These are phyloP conservation scores for Chlamydotis undulata DNA, from an alignment of 2,113 vertebrate genomes.

Conservation along the genomic window DNA sequence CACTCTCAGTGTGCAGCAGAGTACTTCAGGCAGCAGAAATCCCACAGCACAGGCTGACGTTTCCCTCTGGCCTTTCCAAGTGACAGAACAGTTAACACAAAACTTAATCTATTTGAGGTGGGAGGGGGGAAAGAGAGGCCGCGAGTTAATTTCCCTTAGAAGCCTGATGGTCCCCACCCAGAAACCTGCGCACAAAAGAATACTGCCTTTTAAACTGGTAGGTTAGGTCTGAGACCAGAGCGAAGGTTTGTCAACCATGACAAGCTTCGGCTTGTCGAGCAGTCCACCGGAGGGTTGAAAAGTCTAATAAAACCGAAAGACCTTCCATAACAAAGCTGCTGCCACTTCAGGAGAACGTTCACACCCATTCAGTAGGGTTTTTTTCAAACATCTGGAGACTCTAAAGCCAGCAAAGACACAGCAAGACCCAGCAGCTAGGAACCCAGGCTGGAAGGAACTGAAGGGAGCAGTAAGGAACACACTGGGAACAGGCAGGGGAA, in stretches of 20 bases:
- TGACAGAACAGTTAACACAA: constrained; percentile 34
- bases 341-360: constrained; percentile 31
- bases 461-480: background rate
- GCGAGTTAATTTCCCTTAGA: background rate
- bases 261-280: constrained; percentile 58
- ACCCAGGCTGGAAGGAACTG: background rate
- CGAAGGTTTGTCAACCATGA: constrained; percentile 64
- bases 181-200: constrained; percentile 61
- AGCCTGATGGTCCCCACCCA: constrained; percentile 50
- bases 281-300: constrained; percentile 44
- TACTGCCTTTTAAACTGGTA: constrained; percentile 65
- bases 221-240: constrained; percentile 67
- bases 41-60: background rate
- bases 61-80: background rate
- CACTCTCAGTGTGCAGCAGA: background rate
- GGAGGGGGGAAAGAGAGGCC: background rate
- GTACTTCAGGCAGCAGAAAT: constrained; percentile 4
- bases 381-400: background rate
- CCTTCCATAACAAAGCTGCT: constrained; percentile 58
- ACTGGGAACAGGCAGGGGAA: background rate
- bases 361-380: constrained; percentile 1
- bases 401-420: background rate
- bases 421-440: background rate
- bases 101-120: background rate
- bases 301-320: constrained; percentile 58